Percentiles rank a stretch among this genome's conserved stretches.
Conservation (phyloP, 2,113 vertebrate species). For the Dendropsophus ebraccatus region DNA sequence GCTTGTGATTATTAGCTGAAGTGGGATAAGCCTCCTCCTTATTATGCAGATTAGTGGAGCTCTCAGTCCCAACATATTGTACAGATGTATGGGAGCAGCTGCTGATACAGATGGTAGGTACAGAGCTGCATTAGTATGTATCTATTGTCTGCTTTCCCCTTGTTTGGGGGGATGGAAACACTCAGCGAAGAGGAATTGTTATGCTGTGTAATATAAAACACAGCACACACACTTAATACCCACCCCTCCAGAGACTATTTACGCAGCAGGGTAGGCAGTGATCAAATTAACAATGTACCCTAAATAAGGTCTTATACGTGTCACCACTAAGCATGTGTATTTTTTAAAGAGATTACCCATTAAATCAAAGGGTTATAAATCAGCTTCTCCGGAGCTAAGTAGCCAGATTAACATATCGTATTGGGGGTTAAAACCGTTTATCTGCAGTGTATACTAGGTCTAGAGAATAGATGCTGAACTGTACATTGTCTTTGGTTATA, state of each 20-base stretch:
- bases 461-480: not conserved
- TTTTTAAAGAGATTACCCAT: slow-evolving; percentile 71
- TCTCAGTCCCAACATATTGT: slow-evolving; percentile 98
- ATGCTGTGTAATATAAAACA: slow-evolving; percentile 79
- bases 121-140: slow-evolving; percentile 99
- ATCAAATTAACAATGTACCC: slow-evolving; percentile 76
- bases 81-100: slow-evolving; percentile 99
- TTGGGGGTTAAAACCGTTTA: slow-evolving; percentile 38
- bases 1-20: slow-evolving; percentile 98
- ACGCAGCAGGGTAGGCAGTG: slow-evolving; percentile 75
- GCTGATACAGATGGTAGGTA: slow-evolving; percentile 99
- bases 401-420: slow-evolving; percentile 66
- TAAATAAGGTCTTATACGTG: slow-evolving; percentile 78
- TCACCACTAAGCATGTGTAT: slow-evolving; percentile 74
- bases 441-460: not conserved
- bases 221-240: slow-evolving; percentile 68
- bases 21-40: slow-evolving; percentile 99
- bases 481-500: not conserved
- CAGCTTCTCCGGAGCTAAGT: slow-evolving; percentile 66
- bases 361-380: slow-evolving; percentile 71
- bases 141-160: slow-evolving; percentile 98
- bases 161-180: slow-evolving; percentile 72
- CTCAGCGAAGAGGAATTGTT: slow-evolving; percentile 86
- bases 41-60: slow-evolving; percentile 99
- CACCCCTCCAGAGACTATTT: slow-evolving; percentile 76